Evolutionary conservation across 2,797 vertebrate genomes (phyloP).

Genomic region (Moxostoma hubbsi): DNA sequence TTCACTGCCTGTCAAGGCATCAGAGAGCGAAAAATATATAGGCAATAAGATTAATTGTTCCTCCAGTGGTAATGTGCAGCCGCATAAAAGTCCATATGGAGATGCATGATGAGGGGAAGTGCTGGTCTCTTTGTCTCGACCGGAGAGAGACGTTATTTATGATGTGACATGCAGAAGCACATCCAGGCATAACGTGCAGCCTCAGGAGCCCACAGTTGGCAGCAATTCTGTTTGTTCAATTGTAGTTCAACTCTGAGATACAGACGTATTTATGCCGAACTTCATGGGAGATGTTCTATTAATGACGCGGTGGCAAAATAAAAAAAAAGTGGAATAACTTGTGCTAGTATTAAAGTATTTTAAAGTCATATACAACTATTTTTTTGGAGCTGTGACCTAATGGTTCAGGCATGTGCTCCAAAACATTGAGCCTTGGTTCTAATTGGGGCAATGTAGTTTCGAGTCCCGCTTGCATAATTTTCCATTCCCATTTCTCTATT

Average conservation of each 20-base stretch:
- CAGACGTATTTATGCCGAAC: slow-evolving; percentile 10
- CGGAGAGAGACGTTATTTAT: slow-evolving; percentile 59
- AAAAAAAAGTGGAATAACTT: slow-evolving; percentile 8
- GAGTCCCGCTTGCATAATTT: too few relatives aligned
- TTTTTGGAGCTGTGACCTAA: background rate
- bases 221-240: slow-evolving; percentile 43
- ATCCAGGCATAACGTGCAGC: slow-evolving; percentile 28
- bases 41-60: slow-evolving; percentile 71
- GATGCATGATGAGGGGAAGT: slow-evolving; percentile 58
- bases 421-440: background rate
- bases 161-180: slow-evolving; percentile 49
- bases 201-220: slow-evolving; percentile 16
- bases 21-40: slow-evolving; percentile 65
- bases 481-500: too few relatives aligned
- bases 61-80: slow-evolving; percentile 58
- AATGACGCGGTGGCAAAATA: background rate
- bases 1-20: slow-evolving; percentile 63
- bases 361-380: slow-evolving; percentile 1
- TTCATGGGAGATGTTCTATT: slow-evolving; percentile 8
- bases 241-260: slow-evolving; percentile 40
- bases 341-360: background rate
- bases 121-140: slow-evolving; percentile 57
- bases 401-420: background rate
- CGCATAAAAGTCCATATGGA: slow-evolving; percentile 69
- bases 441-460: too few relatives aligned